Evolutionary conservation across 2,888 invertebrate genomes (phyloP), one percentile per base, ranked within the genome.

Genomic region (Odontothrips loti): DNA sequence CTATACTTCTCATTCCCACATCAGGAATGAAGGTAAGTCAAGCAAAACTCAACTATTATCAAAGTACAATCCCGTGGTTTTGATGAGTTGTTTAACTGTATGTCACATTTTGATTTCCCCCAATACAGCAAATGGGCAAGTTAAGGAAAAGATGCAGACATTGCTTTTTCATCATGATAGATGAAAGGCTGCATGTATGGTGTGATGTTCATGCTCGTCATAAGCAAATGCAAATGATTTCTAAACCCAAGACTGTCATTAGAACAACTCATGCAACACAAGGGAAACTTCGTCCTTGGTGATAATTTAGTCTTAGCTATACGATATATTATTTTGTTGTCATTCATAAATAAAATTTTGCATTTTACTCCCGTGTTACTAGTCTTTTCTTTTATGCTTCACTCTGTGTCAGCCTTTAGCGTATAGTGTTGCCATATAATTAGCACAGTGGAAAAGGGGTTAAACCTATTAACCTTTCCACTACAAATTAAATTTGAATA

Each of bases 1-100:
- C 68, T 11, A 11, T 23, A 23, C 23, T 23, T 23, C 23, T 68
- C 23, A 68, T 68, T 6, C 68, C 68, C 9, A 11, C 68, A 9
- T 23, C 68, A n/a, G 68, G 68, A 68, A 68, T 68, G 23, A 68
- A 68, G 68, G 68, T 68, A 68, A n/a, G 58, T 58, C n/a, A 1
- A 11, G 0, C 58, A 58, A 43, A 43, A 43, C 6, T 43, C 6
- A 43, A 43, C 34, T 43, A 43, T 43, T 43, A 2, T 43, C 3
- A 43, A 43, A 2, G 34, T 43, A 4, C 34, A 43, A 6, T 43
- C 34, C 23, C 8, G 23, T 68, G 23, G 63, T n/a, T 20, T 17
- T 51, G 51, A 51, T 51, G 20, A 58, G n/a, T 63, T n/a, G 15
- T 12, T 63, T n/a, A n/a, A 63, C 1, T n/a, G n/a, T 20, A 58